A percentile compares a stretch with the other conserved stretches of the same genome.
Evolutionary conservation across 2,113 vertebrate genomes (phyloP).

Genomic region (Lycocorax pyrrhopterus): DNA sequence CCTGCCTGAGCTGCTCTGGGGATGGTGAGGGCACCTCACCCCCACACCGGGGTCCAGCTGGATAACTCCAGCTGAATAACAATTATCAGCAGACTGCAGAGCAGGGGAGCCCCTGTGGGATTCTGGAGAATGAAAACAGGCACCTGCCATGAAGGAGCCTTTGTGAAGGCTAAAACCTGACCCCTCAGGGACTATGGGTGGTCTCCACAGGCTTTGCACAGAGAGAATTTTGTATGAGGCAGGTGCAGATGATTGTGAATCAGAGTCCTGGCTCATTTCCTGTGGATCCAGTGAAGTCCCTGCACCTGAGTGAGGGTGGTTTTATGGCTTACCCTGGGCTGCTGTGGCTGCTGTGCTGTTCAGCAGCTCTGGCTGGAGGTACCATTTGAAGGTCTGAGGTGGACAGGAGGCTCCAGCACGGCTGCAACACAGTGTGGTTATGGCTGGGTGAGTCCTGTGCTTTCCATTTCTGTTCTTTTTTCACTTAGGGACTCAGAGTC

Average conservation of each 20-base stretch:
- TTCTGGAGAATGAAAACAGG: neutral
- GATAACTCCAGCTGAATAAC: neutral
- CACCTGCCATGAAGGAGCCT: neutral
- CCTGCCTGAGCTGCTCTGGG: neutral
- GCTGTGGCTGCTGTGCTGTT: accelerated
- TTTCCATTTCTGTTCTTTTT: neutral
- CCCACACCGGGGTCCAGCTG: no score
- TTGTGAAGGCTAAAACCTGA: neutral
- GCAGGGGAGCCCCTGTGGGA: accelerated
- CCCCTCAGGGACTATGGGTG: accelerated
- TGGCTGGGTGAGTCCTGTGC: neutral
- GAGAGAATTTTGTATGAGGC: neutral
- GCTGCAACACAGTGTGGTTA: accelerated
- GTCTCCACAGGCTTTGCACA: neutral
- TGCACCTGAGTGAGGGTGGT: accelerated
- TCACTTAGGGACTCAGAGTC: accelerated
- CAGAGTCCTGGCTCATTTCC: neutral
- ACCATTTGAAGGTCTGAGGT: neutral
- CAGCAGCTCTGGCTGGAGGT: neutral
- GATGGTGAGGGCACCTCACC: neutral
- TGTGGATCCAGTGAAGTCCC: neutral
- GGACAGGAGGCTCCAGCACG: neutral
- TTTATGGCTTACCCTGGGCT: accelerated
- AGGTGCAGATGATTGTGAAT: neutral
- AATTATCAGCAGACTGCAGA: neutral